Evolutionary conservation across 2,888 invertebrate genomes (phyloP), one percentile per base, ranked within the genome.

Genomic region (Torymus aiolomorphi): DNA sequence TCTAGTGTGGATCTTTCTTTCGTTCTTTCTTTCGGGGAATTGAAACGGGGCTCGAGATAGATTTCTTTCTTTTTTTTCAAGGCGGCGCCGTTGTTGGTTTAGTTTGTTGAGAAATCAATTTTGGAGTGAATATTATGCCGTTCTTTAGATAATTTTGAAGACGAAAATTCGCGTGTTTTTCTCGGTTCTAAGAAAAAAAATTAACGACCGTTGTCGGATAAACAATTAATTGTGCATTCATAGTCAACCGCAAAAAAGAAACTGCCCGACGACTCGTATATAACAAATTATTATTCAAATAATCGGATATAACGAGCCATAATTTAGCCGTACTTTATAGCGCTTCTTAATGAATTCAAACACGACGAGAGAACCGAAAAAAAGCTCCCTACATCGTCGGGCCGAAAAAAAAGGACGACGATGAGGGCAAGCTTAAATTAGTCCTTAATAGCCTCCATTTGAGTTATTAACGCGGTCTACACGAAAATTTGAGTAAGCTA

Each of bases 1-100:
- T 62, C 62, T 62, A 56, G 62, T 56, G 70, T 20, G 61, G 20
- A 59, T 61, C 24, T 65, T 65, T 75, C 61, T 54, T 49, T 69
- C 16, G 42, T 31, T 14, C 63, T 42, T 57, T 24, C 51, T 56
- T 24, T 49, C 71, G 14, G 1, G 54, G 69, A 69, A 69, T 76
- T 24, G 42, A 16, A 62, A 57, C 51, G 62, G 42, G 8, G 14
- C 56, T 14, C n/a, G 42, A 12, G 31, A 42, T 42, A 42, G 42
- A 42, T 42, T 42, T 42, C 42, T 3, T 42, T 42, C n/a, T 42
- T 42, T 42, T 8, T 42, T 42, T 8, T 10, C 42, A 5, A 5
- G 8, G 8, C 42, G 42, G 8, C 8, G 8, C 42, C 8, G 42
- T 42, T 10, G 42, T 8, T 42, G 42, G 42, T 8, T 42, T 42